phyloP scores from a whole-genome alignment of 2,888 invertebrate species.

The Helobdella robusta region DNA sequence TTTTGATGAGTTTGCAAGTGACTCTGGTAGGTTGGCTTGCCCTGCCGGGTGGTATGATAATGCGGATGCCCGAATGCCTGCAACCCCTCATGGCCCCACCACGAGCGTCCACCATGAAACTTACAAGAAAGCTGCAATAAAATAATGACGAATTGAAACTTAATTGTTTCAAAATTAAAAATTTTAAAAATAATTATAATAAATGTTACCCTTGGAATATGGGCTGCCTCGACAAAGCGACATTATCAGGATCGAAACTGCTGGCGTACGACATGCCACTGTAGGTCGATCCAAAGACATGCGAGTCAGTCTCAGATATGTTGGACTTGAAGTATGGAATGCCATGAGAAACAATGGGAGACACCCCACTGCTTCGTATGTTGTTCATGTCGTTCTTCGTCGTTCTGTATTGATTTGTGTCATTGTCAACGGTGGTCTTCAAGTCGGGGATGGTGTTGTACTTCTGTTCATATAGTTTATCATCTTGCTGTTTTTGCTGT shows the following conservation, averaged over 20 bases:
- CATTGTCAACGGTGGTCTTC: no score
- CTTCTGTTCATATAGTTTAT: no score
- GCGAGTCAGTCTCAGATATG: conserved; percentile 32
- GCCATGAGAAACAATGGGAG: conserved; percentile 10
- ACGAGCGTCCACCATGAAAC: conserved; percentile 96
- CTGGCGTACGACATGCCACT: conserved; percentile 46
- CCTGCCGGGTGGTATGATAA: conserved; percentile 92
- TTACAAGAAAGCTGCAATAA: conserved; percentile 80
- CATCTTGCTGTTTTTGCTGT: no score
- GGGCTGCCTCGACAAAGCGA: conserved; percentile 55
- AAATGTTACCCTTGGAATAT: conserved; percentile 54
- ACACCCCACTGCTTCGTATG: not conserved
- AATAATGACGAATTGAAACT: not conserved
- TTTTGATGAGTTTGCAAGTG: conserved; percentile 83
- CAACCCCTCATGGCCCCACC: conserved; percentile 78
- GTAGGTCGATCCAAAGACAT: conserved; percentile 40
- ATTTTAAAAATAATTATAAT: conserved; percentile 34
- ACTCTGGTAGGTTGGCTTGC: conserved; percentile 94
- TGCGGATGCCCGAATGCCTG: conserved; percentile 92
- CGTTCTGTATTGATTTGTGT: conserved; percentile 1
- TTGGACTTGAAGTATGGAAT: conserved; percentile 27
- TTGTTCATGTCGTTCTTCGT: no score
- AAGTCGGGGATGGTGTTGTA: no score
- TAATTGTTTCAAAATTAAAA: not conserved
- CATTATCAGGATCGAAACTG: conserved; percentile 57